Evolutionary conservation across 2,797 vertebrate species (phyloP).

Genomic region (Anniella stebbinsi): DNA sequence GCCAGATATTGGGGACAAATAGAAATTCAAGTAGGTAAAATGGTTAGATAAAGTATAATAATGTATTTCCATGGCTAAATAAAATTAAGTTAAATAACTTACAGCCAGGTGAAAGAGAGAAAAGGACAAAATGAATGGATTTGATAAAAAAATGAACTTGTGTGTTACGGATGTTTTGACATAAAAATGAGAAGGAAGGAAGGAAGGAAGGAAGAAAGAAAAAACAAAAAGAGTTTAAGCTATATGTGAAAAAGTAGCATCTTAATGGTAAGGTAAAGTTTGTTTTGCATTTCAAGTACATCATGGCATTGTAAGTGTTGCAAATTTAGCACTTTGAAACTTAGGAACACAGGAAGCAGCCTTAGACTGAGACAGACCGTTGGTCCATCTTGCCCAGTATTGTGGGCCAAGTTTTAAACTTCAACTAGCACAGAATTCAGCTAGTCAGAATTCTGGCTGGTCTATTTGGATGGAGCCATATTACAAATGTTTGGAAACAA

Average conservation of each 20-base stretch:
- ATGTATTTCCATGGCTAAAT: neutral
- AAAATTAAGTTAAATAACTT: no score
- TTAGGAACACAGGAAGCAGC: no score
- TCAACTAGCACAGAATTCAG: no score
- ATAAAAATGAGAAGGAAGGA: neutral
- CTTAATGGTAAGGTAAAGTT: conserved; percentile 43
- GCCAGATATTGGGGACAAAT: neutral
- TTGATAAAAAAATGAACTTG: neutral
- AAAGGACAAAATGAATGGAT: neutral
- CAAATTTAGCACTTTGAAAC: conserved; percentile 68
- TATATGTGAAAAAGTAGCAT: conserved; percentile 39
- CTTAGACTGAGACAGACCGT: no score
- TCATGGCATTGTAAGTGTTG: conserved; percentile 28
- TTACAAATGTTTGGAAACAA: no score
- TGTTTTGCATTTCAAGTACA: conserved; percentile 58
- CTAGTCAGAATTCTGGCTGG: no score
- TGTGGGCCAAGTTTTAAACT: conserved; percentile 58
- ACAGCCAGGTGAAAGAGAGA: neutral
- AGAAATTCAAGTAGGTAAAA: neutral
- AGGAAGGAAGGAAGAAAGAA: no score
- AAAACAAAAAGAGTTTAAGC: conserved; percentile 48
- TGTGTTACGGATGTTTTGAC: neutral
- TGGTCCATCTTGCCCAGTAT: conserved; percentile 12
- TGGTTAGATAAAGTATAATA: neutral
- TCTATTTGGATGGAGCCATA: no score